Evolutionary conservation across 2,113 vertebrate species (phyloP), one percentile per base, ranked within the genome.

Genomic region (Trematomus loennbergii): DNA sequence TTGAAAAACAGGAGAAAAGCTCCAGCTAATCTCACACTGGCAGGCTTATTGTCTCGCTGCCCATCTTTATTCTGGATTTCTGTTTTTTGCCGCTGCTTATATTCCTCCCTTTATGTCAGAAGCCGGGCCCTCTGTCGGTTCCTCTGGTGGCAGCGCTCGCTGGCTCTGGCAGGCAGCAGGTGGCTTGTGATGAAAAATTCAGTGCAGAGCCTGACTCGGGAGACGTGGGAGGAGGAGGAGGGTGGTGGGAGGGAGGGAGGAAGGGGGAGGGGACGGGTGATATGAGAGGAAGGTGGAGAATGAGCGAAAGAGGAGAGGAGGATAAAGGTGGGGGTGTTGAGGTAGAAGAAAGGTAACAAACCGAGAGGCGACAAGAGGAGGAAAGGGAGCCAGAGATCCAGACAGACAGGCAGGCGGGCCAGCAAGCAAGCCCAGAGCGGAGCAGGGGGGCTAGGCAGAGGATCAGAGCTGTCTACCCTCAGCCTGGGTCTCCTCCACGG

Each of bases 111-210:
- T 73, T 48, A 15, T 81, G 85, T 89, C 88, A 85, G 87, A 65
- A 86, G 78, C 73, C 29, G 49, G 76, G 84, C 46, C 82, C 87
- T 82, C 69, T 81, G 84, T 79, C 45, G 65, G 65, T 52, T 84
- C 88, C 90, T 85, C 87, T 45, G 77, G 86, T 85, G 87, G 83
- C 87, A 63, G 78, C 62, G 62, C 65, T 78, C 79, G 87, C 77
- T 90, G 89, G 89, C 91, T 89, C 75, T 67, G 79, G 78, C 83
- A 82, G 90, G 89, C 93, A 90, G 91, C 91, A 92, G 93, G 93
- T 92, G 90, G 91, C 91, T 85, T 80, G 76, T 88, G 87, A 94
- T 93, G 92, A 93, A 94, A 93, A 89, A 92, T 91, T 91, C 91
- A 94, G 89, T 75, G 85, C 72, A 48, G 78, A 82, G 86, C 12